Evolutionary conservation across 2,888 invertebrate genomes (phyloP).

Genomic region (Schizotus pectinicornis): DNA sequence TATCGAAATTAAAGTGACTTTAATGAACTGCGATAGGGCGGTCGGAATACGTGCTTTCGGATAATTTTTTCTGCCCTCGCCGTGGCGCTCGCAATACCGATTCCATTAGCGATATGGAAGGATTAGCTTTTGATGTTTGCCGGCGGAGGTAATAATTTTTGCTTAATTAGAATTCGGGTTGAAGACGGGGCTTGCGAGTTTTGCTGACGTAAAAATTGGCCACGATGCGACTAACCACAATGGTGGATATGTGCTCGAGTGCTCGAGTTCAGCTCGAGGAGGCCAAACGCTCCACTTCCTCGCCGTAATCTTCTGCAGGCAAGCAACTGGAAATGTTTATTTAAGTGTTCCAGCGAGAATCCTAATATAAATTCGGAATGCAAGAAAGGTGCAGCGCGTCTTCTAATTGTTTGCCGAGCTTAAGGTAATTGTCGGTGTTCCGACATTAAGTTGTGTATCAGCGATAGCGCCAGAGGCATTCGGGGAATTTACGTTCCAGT

Average conservation of each 20-base stretch:
- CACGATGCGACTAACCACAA: too few relatives aligned
- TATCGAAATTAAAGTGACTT: too few relatives aligned
- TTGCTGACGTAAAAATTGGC: too few relatives aligned
- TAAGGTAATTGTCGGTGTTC: conserved; percentile 7
- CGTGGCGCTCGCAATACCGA: too few relatives aligned
- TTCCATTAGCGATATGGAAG: too few relatives aligned
- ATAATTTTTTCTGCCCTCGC: too few relatives aligned
- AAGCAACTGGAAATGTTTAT: conserved; percentile 26
- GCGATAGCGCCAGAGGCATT: not conserved
- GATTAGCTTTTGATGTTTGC: too few relatives aligned
- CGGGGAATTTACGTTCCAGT: not conserved
- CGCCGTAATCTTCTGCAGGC: conserved; percentile 16
- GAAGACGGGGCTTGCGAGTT: too few relatives aligned
- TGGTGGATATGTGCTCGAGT: conserved; percentile 3
- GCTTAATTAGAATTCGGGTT: too few relatives aligned
- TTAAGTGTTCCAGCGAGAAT: conserved; percentile 26
- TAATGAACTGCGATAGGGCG: too few relatives aligned
- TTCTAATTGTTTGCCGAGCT: conserved; percentile 10
- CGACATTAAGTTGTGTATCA: not conserved
- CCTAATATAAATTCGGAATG: conserved; percentile 16
- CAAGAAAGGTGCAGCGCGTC: conserved; percentile 3
- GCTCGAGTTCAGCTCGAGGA: not conserved
- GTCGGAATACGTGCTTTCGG: too few relatives aligned
- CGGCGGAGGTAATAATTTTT: too few relatives aligned
- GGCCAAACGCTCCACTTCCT: conserved; percentile 14